phyloP scores from a whole-genome alignment of 1,140 invertebrate species.

The Drosophila ambigua region DNA sequence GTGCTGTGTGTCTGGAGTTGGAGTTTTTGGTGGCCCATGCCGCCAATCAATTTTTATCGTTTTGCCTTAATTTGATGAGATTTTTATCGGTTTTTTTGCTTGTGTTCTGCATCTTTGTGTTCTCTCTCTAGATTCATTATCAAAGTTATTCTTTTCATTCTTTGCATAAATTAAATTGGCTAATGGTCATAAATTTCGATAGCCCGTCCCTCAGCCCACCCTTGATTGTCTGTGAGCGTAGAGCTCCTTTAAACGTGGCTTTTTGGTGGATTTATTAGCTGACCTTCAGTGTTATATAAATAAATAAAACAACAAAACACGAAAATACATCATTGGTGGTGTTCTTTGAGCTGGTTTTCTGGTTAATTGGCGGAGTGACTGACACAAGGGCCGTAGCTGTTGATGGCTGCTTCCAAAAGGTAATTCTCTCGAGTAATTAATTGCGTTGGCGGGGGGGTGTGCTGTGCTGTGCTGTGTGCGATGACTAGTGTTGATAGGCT shows the following conservation, averaged over 20 bases:
- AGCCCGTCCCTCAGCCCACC: not conserved
- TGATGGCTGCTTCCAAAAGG: constrained; percentile 6
- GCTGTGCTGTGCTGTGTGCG: not conserved
- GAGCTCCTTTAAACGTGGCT: constrained; percentile 32
- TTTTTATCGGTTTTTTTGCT: constrained; percentile 72
- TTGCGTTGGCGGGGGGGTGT: not conserved
- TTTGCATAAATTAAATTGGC: constrained; percentile 72
- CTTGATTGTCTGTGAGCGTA: constrained; percentile 15
- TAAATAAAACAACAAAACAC: constrained; percentile 36
- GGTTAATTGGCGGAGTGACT: constrained; percentile 23
- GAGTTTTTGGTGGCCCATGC: constrained; percentile 15
- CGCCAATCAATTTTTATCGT: constrained; percentile 76
- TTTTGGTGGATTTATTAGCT: constrained; percentile 57
- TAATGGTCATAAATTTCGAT: constrained; percentile 68
- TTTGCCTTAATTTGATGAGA: constrained; percentile 78
- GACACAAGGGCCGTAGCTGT: constrained; percentile 2
- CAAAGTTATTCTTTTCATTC: constrained; percentile 34
- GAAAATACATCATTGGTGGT: constrained; percentile 5
- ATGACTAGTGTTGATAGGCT: too few species aligned
- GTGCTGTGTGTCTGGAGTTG: constrained; percentile 22
- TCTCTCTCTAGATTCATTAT: constrained; percentile 27
- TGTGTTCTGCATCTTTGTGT: constrained; percentile 35
- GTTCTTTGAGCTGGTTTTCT: constrained; percentile 13
- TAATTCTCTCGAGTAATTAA: not conserved
- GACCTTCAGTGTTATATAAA: constrained; percentile 68